Conservation (phyloP, 2,888 invertebrate genomes). For the Orthosia cruda region DNA sequence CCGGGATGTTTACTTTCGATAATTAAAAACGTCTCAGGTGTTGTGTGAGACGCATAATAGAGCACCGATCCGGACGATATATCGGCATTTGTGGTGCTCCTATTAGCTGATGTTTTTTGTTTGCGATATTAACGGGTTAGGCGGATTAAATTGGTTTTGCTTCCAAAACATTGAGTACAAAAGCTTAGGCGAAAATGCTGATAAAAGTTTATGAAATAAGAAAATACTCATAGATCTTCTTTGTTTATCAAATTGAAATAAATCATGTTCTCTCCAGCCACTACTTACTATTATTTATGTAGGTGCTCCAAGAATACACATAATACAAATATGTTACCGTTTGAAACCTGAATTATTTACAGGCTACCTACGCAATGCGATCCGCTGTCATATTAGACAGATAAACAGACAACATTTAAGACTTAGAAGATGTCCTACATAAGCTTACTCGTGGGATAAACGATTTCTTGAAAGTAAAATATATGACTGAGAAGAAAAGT, state of each 20-base stretch:
- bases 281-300: slow-evolving; percentile 18
- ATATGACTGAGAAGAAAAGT: background rate
- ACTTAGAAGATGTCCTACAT: slow-evolving; percentile 9
- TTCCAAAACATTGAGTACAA: background rate
- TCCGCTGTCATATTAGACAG: slow-evolving; percentile 43
- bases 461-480: slow-evolving; percentile 13
- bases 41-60: slow-evolving; percentile 69
- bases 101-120: slow-evolving; percentile 16
- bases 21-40: slow-evolving; percentile 90
- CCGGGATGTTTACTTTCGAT: slow-evolving; percentile 90
- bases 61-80: slow-evolving; percentile 54
- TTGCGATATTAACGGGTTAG: background rate
- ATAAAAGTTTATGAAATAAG: background rate
- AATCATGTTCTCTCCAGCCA: background rate
- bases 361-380: slow-evolving; percentile 45
- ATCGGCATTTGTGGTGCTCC: slow-evolving; percentile 30
- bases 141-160: background rate
- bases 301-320: background rate
- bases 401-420: slow-evolving; percentile 39
- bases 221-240: background rate
- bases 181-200: no score
- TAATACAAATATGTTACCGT: slow-evolving; percentile 20
- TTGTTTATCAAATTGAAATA: slow-evolving; percentile 4
- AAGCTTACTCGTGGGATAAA: slow-evolving; percentile 4
- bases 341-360: slow-evolving; percentile 59